These are phyloP conservation scores for Embiotoca jacksoni DNA, from an alignment of 2,113 vertebrate genomes.

Conservation along the genomic window DNA sequence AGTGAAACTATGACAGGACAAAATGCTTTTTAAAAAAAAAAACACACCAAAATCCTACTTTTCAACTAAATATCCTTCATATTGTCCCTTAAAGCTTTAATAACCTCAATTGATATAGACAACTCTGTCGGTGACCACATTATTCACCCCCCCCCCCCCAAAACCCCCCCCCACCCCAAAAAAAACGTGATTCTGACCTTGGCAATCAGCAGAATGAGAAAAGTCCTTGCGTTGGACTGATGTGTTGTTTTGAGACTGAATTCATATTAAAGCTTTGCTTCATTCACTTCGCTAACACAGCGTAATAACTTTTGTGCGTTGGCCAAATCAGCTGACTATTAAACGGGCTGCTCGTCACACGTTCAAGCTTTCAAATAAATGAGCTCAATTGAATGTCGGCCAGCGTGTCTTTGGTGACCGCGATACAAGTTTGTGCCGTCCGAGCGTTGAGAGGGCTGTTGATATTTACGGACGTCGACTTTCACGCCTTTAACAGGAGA, in stretches of 20 bases:
- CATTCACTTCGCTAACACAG: not conserved
- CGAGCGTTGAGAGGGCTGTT: not conserved
- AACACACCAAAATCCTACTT: no score
- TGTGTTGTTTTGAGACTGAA: not conserved
- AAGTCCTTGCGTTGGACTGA: not conserved
- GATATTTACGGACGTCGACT: not conserved
- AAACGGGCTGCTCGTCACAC: no score
- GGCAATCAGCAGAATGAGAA: slow-evolving; percentile 1
- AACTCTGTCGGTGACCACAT: not conserved
- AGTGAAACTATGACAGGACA: no score
- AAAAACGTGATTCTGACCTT: slow-evolving; percentile 1
- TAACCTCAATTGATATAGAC: not conserved
- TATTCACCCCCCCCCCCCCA: not conserved
- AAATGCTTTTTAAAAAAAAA: no score
- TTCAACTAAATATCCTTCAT: no score
- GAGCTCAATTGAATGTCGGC: not conserved
- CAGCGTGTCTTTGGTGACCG: not conserved
- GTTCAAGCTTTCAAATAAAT: not conserved
- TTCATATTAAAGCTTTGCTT: not conserved
- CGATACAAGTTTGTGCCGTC: not conserved
- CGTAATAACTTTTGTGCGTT: not conserved
- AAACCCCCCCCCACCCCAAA: no score
- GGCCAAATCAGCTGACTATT: not conserved
- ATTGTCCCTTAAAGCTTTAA: no score
- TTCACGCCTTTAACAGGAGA: not conserved